phyloP scores from a whole-genome alignment of 1,140 invertebrate genomes.

The Choristoneura fumiferana region DNA sequence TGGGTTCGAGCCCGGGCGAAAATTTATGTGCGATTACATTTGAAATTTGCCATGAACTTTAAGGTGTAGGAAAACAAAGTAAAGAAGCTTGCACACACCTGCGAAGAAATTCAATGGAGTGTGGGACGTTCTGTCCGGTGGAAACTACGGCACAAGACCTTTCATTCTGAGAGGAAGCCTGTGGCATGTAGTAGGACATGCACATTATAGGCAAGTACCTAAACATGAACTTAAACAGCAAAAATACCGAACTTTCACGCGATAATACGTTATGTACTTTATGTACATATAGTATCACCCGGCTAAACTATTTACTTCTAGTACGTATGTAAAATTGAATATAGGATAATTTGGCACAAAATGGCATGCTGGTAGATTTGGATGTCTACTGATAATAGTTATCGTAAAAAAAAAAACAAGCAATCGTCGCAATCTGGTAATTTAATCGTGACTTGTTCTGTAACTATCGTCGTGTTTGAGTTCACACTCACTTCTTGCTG shows the following conservation, averaged over 20 bases:
- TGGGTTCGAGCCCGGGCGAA: too few relatives aligned
- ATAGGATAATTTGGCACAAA: background rate
- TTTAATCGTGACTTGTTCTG: background rate
- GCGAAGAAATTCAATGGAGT: too few relatives aligned
- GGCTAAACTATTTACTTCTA: constrained; percentile 1
- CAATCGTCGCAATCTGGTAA: background rate
- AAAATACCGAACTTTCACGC: background rate
- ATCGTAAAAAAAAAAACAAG: constrained; percentile 12
- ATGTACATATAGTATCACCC: constrained; percentile 6
- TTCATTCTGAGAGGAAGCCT: too few relatives aligned
- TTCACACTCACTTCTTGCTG: too few relatives aligned
- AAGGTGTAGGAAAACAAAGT: too few relatives aligned
- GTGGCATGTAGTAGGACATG: too few relatives aligned
- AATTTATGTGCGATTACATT: too few relatives aligned
- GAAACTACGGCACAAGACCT: too few relatives aligned
- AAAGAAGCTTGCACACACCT: too few relatives aligned
- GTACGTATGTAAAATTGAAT: background rate
- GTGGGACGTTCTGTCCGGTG: too few relatives aligned
- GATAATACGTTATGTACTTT: background rate
- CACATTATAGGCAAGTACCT: too few relatives aligned
- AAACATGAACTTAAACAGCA: background rate
- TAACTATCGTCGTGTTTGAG: constrained; percentile 1
- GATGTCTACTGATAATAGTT: background rate
- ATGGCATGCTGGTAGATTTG: constrained; percentile 1
- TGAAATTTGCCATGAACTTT: too few relatives aligned